phyloP scores from a whole-genome alignment of 2,797 vertebrate genomes.

The Amblyopsis hoosieri region DNA sequence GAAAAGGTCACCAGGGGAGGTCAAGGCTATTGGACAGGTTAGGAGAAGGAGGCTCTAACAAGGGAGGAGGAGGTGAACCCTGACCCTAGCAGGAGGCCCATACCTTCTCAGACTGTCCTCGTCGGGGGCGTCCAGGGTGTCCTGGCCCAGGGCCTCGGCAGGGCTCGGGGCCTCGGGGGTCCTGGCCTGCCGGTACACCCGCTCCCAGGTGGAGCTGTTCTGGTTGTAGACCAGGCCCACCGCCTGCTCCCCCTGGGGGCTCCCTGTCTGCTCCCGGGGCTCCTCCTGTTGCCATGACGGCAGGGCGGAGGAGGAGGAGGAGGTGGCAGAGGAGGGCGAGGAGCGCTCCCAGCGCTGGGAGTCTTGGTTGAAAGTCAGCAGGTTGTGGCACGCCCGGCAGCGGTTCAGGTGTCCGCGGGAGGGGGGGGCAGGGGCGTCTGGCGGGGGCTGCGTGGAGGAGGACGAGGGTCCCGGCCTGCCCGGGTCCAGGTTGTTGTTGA shows the following conservation, averaged over 20 bases:
- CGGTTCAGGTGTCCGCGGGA: slow-evolving; percentile 90
- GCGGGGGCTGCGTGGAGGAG: slow-evolving; percentile 58
- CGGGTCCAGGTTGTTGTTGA: slow-evolving; percentile 94
- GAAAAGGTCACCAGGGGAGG: too few species aligned
- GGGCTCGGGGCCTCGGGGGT: slow-evolving; percentile 85
- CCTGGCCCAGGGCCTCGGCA: slow-evolving; percentile 98
- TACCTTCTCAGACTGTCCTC: slow-evolving; percentile 98
- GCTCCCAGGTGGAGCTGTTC: slow-evolving; percentile 95
- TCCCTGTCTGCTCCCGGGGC: slow-evolving; percentile 48
- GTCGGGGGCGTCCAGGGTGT: slow-evolving; percentile 95
- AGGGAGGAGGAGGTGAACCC: too few species aligned
- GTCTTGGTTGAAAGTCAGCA: slow-evolving; percentile 98
- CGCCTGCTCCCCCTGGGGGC: slow-evolving; percentile 84
- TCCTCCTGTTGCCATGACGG: slow-evolving; percentile 81
- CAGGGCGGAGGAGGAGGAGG: slow-evolving; percentile 64
- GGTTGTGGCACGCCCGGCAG: slow-evolving; percentile 98
- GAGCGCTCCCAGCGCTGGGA: slow-evolving; percentile 96
- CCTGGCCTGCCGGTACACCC: slow-evolving; percentile 90
- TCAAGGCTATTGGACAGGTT: too few species aligned
- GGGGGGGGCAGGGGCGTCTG: slow-evolving; percentile 78
- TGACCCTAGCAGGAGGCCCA: slow-evolving; percentile 14
- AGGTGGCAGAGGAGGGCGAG: slow-evolving; percentile 63
- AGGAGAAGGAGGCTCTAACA: too few species aligned
- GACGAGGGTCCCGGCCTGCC: slow-evolving; percentile 87
- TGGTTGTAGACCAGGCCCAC: slow-evolving; percentile 97